A percentile compares a stretch with the other conserved stretches of the same genome.
These are phyloP conservation scores for Onychostruthus taczanowskii DNA, from an alignment of 2,113 vertebrate genomes.

Conservation along the genomic window DNA sequence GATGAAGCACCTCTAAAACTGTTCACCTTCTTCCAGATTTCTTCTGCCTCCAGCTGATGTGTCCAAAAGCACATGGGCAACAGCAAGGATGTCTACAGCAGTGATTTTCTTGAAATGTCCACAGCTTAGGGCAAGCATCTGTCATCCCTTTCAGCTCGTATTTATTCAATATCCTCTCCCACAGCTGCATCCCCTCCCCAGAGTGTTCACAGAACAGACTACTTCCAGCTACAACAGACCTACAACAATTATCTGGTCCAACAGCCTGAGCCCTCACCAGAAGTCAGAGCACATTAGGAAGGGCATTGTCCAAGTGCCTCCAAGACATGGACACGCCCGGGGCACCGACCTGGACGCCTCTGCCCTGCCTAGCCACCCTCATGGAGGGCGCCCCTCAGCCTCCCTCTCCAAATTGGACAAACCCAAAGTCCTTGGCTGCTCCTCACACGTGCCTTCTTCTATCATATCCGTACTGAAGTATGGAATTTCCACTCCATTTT, in stretches of 20 bases:
- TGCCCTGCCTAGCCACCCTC: neutral
- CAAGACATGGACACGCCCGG: accelerated
- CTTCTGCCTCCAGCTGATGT: neutral
- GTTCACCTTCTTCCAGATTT: neutral
- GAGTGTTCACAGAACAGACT: neutral
- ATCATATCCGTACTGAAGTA: neutral
- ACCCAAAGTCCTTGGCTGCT: neutral
- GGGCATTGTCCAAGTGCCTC: neutral
- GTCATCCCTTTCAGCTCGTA: neutral
- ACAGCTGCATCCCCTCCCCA: neutral
- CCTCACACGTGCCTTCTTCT: neutral
- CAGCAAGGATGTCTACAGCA: neutral
- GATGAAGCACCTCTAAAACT: neutral
- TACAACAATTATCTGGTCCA: neutral
- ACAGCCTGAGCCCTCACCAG: neutral
- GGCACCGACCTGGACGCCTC: neutral
- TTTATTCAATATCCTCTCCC: neutral
- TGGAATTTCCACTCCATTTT: neutral
- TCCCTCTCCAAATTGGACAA: neutral
- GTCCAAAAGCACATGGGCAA: neutral
- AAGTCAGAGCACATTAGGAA: neutral
- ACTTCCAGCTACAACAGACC: neutral
- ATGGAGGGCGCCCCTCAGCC: accelerated
- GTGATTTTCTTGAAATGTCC: neutral
- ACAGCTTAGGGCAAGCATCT: neutral